Conservation (phyloP, 1,140 invertebrate species). For the Oppia nitens region DNA sequence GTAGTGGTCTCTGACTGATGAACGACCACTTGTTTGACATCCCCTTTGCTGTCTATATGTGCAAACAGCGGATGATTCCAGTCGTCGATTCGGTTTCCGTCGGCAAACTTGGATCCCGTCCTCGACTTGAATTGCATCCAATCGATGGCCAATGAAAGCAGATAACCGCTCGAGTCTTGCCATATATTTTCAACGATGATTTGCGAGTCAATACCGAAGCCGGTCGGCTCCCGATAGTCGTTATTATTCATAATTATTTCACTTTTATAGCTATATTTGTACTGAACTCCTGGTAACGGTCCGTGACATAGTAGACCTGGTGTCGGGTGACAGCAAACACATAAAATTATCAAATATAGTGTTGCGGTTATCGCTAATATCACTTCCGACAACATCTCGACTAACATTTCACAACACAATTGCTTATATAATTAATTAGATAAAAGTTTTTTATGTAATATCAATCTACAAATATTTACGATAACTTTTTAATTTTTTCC, state of each 20-base stretch:
- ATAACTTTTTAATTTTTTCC: no score
- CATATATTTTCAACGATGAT: constrained; percentile 14
- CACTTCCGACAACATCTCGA: no score
- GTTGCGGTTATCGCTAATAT: not conserved
- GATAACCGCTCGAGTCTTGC: constrained; percentile 9
- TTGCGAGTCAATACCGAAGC: constrained; percentile 3
- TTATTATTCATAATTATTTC: constrained; percentile 14
- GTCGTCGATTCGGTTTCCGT: not conserved
- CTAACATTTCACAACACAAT: no score
- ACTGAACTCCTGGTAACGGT: not conserved
- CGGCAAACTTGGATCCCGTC: not conserved
- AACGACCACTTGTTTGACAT: not conserved
- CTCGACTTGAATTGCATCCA: not conserved
- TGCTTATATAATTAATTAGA: no score
- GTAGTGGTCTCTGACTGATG: constrained; percentile 12
- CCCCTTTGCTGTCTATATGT: not conserved
- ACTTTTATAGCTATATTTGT: constrained; percentile 12
- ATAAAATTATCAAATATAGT: not conserved
- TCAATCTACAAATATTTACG: no score
- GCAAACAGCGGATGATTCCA: constrained; percentile 4
- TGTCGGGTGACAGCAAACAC: constrained; percentile 10
- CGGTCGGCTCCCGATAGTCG: constrained; percentile 14
- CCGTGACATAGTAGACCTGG: constrained; percentile 12
- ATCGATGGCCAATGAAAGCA: constrained; percentile 5
- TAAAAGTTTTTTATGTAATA: no score